These are phyloP conservation scores for Amblyornis subalaris DNA, from an alignment of 2,113 vertebrate genomes.

Conservation along the genomic window DNA sequence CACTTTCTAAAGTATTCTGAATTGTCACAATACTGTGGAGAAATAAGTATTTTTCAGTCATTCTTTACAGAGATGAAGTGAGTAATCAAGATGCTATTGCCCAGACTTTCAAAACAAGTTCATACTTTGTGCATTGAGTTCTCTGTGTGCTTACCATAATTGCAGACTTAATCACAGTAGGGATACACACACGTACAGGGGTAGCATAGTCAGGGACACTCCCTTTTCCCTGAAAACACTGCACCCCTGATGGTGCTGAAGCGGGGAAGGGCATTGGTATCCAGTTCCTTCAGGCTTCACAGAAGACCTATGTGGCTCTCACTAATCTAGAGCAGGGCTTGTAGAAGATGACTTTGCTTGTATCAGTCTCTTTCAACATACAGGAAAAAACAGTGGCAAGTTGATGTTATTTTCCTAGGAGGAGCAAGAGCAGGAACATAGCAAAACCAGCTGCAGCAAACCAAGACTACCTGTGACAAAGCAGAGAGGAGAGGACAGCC, in stretches of 20 bases:
- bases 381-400: neutral
- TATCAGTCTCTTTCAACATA: neutral
- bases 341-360: neutral
- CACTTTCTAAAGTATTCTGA: neutral
- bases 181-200: neutral
- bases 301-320: neutral
- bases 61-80: conserved; percentile 18
- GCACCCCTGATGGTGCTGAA: rapidly evolving
- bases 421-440: neutral
- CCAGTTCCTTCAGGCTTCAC: neutral
- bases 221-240: neutral
- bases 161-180: neutral
- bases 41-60: neutral
- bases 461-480: neutral
- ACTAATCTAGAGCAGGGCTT: neutral
- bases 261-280: neutral
- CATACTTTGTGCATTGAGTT: neutral
- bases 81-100: conserved; percentile 27
- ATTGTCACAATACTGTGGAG: neutral
- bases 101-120: conserved; percentile 33
- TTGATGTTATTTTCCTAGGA: neutral
- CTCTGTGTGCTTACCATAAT: conserved; percentile 1
- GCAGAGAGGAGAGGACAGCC: neutral
- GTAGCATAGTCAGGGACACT: neutral
- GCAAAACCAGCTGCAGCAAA: neutral